Evolutionary conservation across 2,797 vertebrate genomes (phyloP).

Genomic region (Calcarius lapponicus): DNA sequence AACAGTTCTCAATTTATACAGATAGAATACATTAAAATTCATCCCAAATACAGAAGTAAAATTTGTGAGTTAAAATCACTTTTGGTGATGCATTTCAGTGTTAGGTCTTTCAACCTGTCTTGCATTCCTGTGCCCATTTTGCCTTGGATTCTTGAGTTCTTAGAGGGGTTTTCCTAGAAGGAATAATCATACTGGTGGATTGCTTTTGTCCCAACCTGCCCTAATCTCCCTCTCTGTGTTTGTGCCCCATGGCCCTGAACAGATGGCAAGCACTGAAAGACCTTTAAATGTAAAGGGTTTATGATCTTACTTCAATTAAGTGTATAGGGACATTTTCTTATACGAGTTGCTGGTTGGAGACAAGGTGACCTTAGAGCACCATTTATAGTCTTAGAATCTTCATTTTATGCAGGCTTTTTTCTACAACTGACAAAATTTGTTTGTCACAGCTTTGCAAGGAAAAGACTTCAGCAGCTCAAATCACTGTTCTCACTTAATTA

Average conservation of each 20-base stretch:
- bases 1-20: neutral
- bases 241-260: slow-evolving; percentile 19
- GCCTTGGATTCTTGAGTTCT: neutral
- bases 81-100: neutral
- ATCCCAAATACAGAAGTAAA: neutral
- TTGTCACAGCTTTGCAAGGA: neutral
- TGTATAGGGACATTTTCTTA: neutral
- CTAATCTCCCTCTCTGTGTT: slow-evolving; percentile 30
- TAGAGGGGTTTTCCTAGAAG: neutral
- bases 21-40: neutral
- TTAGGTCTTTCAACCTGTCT: neutral
- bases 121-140: neutral
- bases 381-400: neutral
- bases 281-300: slow-evolving; percentile 63
- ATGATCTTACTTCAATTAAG: slow-evolving; percentile 51
- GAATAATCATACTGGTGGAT: neutral
- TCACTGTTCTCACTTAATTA: slow-evolving; percentile 12
- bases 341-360: neutral
- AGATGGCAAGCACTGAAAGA: slow-evolving; percentile 61
- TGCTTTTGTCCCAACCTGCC: neutral
- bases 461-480: neutral
- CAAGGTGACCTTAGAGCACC: slow-evolving; percentile 26
- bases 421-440: neutral
- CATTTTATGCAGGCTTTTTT: neutral
- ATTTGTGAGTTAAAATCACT: neutral